A percentile compares a stretch with the other conserved stretches of the same genome.
These are phyloP conservation scores for Ianthella basta DNA, from an alignment of 37 sponge, comb jelly and placozoan species.

Conservation along the genomic window DNA sequence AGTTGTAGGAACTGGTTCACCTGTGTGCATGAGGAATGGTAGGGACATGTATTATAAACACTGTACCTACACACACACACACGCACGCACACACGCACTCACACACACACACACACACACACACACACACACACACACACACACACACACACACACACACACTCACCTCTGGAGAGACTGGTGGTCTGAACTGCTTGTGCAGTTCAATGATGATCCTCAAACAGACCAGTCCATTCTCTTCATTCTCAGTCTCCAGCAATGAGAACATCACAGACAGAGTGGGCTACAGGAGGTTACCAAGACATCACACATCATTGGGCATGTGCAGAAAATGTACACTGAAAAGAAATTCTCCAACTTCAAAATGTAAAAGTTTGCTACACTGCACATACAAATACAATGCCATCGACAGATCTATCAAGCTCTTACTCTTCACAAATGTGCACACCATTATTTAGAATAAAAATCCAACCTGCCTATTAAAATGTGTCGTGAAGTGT, in stretches of 20 bases:
- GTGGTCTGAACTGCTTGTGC: conserved; percentile 93
- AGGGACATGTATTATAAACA: neutral
- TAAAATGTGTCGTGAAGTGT: too few species aligned
- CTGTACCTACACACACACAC: conserved; percentile 33
- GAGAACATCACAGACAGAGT: conserved; percentile 72
- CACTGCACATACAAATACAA: too few species aligned
- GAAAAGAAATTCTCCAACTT: too few species aligned
- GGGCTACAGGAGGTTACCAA: conserved; percentile 45
- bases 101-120: too few species aligned
- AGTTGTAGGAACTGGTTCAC: conserved; percentile 87
- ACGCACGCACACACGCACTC: too few species aligned
- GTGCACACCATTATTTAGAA: too few species aligned
- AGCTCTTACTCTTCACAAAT: too few species aligned
- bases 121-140: neutral
- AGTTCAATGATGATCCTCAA: conserved; percentile 94
- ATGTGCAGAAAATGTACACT: too few species aligned
- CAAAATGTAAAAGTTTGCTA: too few species aligned
- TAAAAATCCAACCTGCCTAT: too few species aligned
- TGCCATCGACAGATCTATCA: too few species aligned
- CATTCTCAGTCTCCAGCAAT: conserved; percentile 92
- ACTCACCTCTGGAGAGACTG: conserved; percentile 77
- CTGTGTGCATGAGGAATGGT: conserved; percentile 40
- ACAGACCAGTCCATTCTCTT: conserved; percentile 95
- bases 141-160: neutral
- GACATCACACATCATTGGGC: neutral